Evolutionary conservation across 2,113 vertebrate species (phyloP).

Genomic region (Gadus macrocephalus): DNA sequence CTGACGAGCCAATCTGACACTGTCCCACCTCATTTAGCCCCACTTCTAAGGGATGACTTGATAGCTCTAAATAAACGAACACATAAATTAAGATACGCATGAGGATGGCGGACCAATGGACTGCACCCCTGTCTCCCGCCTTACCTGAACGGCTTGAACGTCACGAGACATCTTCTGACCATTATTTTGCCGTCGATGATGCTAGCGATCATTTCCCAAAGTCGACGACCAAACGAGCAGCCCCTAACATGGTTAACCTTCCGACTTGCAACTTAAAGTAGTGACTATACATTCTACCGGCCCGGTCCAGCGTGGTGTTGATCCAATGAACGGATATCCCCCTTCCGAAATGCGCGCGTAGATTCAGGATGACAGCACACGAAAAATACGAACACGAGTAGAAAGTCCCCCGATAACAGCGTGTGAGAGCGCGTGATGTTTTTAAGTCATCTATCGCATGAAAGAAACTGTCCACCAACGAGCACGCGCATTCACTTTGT

Average conservation of each 20-base stretch:
- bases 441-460: no score
- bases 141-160: conserved; percentile 98
- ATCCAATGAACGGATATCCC: not conserved
- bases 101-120: no score
- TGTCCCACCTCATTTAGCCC: no score
- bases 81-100: not conserved
- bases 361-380: not conserved
- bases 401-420: no score
- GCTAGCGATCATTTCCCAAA: conserved; percentile 78
- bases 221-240: conserved; percentile 39
- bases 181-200: conserved; percentile 90
- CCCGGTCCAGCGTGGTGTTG: conserved; percentile 12
- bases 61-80: no score
- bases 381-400: no score
- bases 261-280: conserved; percentile 33
- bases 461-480: no score
- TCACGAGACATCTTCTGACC: conserved; percentile 94
- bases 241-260: conserved; percentile 43
- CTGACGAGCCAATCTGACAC: no score
- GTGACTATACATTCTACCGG: conserved; percentile 28
- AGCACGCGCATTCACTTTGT: no score
- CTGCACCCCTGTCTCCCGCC: conserved; percentile 18
- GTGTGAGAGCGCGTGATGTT: no score
- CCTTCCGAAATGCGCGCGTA: not conserved
- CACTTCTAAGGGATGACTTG: no score